These are phyloP conservation scores for Hassar affinis DNA, from an alignment of 2,113 vertebrate genomes.

Conservation along the genomic window DNA sequence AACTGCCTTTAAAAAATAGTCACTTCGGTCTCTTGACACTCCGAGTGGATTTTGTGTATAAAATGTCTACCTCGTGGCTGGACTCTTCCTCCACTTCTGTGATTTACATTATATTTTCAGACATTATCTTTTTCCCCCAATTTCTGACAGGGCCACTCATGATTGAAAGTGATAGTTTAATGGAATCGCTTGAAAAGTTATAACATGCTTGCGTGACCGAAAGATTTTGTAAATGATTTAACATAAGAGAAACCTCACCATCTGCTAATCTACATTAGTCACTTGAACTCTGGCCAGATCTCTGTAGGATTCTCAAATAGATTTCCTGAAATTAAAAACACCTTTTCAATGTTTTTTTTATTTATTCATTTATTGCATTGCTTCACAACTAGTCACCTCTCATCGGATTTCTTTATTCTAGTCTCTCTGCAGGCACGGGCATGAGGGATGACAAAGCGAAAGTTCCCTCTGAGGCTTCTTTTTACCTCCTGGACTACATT, in stretches of 20 bases:
- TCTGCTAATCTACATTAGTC: neutral
- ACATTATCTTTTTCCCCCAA: neutral
- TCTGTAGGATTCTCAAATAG: neutral
- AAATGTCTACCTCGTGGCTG: conserved; percentile 1
- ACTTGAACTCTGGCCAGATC: neutral
- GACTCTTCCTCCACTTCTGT: neutral
- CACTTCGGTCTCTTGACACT: neutral
- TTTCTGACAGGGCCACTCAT: neutral
- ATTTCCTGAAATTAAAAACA: neutral
- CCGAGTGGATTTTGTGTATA: neutral
- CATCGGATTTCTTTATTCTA: neutral
- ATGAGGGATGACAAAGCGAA: neutral
- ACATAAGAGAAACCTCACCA: neutral
- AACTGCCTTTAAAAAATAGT: conserved; percentile 17
- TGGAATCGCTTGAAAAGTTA: neutral
- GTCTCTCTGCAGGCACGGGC: neutral
- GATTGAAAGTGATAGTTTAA: conserved; percentile 12
- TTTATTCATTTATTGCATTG: neutral
- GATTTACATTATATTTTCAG: neutral
- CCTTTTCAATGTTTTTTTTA: neutral
- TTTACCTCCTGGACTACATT: neutral
- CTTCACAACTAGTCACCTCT: neutral
- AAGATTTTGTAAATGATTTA: conserved; percentile 23
- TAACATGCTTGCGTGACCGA: conserved; percentile 19
- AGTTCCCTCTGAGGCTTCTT: neutral